A percentile compares a stretch with the other conserved stretches of the same genome.
phyloP scores from a whole-genome alignment of 2,888 invertebrate genomes.

The Dilophus febrilis region DNA sequence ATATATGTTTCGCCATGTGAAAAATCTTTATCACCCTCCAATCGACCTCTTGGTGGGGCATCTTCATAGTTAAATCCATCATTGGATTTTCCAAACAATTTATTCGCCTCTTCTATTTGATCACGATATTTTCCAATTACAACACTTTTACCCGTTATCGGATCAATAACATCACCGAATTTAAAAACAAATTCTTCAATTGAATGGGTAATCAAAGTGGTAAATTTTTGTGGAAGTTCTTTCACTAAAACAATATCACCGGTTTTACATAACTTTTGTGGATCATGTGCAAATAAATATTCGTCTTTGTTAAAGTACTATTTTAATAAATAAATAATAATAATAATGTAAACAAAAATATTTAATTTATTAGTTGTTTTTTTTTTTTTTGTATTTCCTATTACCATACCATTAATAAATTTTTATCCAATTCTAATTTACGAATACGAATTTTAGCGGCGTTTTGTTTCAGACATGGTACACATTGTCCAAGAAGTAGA shows the following conservation, averaged over 20 bases:
- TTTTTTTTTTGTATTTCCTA: background rate
- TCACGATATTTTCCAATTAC: constrained; percentile 57
- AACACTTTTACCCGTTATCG: constrained; percentile 64
- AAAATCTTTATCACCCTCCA: constrained; percentile 68
- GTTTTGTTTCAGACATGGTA: constrained; percentile 59
- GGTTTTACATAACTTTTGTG: constrained; percentile 54
- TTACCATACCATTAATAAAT: constrained; percentile 55
- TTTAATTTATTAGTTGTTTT: constrained; percentile 5
- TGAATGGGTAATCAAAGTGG: constrained; percentile 60
- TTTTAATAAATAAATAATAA: constrained; percentile 3
- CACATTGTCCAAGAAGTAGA: constrained; percentile 57
- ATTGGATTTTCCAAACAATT: constrained; percentile 50
- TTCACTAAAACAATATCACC: constrained; percentile 63
- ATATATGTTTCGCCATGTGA: constrained; percentile 58
- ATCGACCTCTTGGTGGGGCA: constrained; percentile 63
- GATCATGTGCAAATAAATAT: constrained; percentile 62
- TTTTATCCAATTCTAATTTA: constrained; percentile 54
- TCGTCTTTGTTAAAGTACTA: constrained; percentile 64
- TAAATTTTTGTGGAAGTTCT: constrained; percentile 51
- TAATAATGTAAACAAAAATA: constrained; percentile 1
- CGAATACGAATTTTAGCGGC: constrained; percentile 64
- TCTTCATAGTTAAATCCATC: constrained; percentile 57
- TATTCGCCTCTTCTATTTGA: constrained; percentile 45
- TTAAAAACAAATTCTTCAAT: constrained; percentile 65
- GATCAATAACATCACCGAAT: constrained; percentile 72